phyloP scores from a whole-genome alignment of 2,113 vertebrate species.

The Caracal caracal region DNA sequence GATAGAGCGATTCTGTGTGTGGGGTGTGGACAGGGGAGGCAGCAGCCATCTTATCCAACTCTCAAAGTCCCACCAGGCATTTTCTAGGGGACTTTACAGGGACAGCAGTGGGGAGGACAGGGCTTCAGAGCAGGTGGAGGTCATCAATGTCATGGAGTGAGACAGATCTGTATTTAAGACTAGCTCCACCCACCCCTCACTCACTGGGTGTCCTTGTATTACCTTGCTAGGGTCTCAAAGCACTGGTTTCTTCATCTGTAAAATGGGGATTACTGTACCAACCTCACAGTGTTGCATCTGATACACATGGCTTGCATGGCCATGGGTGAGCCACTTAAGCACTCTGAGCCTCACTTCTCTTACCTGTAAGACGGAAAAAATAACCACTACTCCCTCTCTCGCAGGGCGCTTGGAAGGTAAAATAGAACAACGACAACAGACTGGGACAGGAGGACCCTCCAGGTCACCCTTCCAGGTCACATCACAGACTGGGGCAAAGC shows the following conservation, averaged over 20 bases:
- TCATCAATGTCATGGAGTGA: background rate
- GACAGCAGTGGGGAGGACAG: background rate
- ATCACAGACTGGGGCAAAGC: background rate
- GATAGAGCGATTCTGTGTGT: background rate
- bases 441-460: too few species aligned
- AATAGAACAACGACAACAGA: background rate
- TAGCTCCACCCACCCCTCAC: background rate
- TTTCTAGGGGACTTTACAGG: background rate
- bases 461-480: too few species aligned
- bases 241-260: background rate
- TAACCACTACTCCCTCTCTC: background rate
- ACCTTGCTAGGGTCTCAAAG: background rate
- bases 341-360: background rate
- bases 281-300: background rate
- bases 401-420: background rate
- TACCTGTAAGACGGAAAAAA: background rate
- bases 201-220: background rate
- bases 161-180: background rate
- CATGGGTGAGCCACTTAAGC: background rate
- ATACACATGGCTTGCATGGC: background rate
- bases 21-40: accelerated
- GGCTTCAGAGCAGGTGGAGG: background rate
- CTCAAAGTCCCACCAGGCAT: background rate
- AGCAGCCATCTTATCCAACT: background rate
- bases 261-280: background rate